Conservation (phyloP, 1,140 invertebrate species). For the Proctacanthus coquilletti region DNA sequence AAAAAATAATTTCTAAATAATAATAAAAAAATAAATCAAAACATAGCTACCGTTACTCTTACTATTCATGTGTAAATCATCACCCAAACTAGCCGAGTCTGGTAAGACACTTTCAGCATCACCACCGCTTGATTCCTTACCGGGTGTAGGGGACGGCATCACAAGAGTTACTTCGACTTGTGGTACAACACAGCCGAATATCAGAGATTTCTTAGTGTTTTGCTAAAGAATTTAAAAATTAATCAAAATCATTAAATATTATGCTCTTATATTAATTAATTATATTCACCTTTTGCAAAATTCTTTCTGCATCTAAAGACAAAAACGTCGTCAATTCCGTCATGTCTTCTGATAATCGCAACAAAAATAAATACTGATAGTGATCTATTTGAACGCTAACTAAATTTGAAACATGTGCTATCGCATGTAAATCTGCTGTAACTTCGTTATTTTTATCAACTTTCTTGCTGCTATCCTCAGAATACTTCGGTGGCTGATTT, state of each 20-base stretch:
- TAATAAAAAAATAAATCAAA: conserved; percentile 1
- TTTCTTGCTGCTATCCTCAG: background rate
- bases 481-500: background rate
- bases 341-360: conserved; percentile 68
- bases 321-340: conserved; percentile 65
- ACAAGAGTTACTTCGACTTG: conserved; percentile 77
- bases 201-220: conserved; percentile 41
- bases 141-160: conserved; percentile 62
- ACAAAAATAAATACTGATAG: conserved; percentile 79
- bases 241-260: conserved; percentile 3
- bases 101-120: conserved; percentile 67
- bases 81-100: conserved; percentile 63
- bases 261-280: background rate
- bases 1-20: too few relatives aligned
- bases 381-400: conserved; percentile 80
- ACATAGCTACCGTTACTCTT: conserved; percentile 19
- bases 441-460: conserved; percentile 9
- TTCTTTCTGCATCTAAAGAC: conserved; percentile 57
- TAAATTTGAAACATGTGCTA: conserved; percentile 59
- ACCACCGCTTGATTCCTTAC: conserved; percentile 62
- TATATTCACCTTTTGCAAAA: conserved; percentile 33
- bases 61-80: conserved; percentile 42
- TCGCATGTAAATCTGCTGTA: conserved; percentile 45
- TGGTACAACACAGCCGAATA: conserved; percentile 59
- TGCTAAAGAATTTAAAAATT: conserved; percentile 13